Evolutionary conservation across 2,888 invertebrate genomes (phyloP), one percentile per base, ranked within the genome.

Genomic region (Sesia apiformis): DNA sequence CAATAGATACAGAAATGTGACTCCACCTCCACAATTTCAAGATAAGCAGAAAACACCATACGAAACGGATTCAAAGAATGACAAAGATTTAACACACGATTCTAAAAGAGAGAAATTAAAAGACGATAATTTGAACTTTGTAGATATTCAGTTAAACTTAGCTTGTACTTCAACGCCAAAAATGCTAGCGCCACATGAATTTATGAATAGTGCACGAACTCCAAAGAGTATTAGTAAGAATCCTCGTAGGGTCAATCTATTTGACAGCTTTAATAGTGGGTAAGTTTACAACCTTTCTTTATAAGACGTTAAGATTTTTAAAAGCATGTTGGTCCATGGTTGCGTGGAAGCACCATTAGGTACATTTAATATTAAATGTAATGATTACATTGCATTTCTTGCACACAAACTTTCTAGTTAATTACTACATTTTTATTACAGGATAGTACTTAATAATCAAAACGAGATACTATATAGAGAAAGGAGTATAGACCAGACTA

Each of bases 151-250:
- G 56, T 67, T 90, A 58, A 83, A 88, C 61, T 62, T 87, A 60
- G 88, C 82, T 46, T 90, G 88, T 62, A 88, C 84, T 2, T 90
- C 90, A 0, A 90, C 90, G 46, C 90, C 90, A 52, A 90, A 88
- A 72, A 88, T 89, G 82, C 66, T 89, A 54, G 77, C 84, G 52
- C 86, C 90, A 40, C 74, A 82, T 55, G 86, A 89, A 56, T 84
- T 78, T 57, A 74, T 85, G 72, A 80, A 78, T 54, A 71, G 72
- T 38, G 52, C 53, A 38, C 63, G 59, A 43, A 60, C 62, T 55
- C 66, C 72, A 58, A 77, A 63, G 54, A 81, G 72, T 58, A 74
- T 68, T 52, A 77, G 72, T 57, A 87, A 79, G 61, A 72, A 66
- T 60, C 62, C 77, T 63, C 70, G 78, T 49, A 73, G 77, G 60